These are phyloP conservation scores for Desmophyllum pertusum DNA, from an alignment of 92 coral and sea anemone species.

Conservation along the genomic window DNA sequence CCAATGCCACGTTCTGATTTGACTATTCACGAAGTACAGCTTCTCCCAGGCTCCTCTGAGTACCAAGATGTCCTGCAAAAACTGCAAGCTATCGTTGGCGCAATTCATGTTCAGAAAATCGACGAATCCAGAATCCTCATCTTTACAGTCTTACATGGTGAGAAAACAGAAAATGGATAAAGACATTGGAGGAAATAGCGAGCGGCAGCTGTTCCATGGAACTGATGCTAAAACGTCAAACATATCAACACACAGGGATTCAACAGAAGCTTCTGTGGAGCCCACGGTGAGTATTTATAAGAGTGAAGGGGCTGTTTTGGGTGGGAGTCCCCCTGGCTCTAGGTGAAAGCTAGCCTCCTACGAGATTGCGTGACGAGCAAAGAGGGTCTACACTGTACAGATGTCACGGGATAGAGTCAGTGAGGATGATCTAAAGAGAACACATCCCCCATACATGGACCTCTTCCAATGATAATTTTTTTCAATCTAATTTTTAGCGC, in stretches of 20 bases:
- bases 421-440: too few species aligned
- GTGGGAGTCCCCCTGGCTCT: too few species aligned
- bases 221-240: conserved; percentile 59
- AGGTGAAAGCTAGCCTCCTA: too few species aligned
- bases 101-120: conserved; percentile 47
- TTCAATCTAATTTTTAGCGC: too few species aligned
- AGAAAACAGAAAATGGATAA: conserved; percentile 80
- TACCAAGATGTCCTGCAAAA: conserved; percentile 56
- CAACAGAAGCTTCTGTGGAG: conserved; percentile 85
- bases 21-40: conserved; percentile 31
- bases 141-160: conserved; percentile 71
- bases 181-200: conserved; percentile 74
- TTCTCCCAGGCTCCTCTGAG: conserved; percentile 56
- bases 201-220: conserved; percentile 83
- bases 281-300: conserved; percentile 60
- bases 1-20: conserved; percentile 36
- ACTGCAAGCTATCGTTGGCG: conserved; percentile 49
- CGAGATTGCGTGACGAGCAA: too few species aligned
- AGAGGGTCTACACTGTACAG: too few species aligned
- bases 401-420: too few species aligned
- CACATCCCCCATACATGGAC: too few species aligned
- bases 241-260: conserved; percentile 76
- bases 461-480: too few species aligned
- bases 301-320: not conserved
- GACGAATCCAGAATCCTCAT: conserved; percentile 83